Evolutionary conservation across 2,113 vertebrate genomes (phyloP).

Genomic region (Phyllostomus hastatus): DNA sequence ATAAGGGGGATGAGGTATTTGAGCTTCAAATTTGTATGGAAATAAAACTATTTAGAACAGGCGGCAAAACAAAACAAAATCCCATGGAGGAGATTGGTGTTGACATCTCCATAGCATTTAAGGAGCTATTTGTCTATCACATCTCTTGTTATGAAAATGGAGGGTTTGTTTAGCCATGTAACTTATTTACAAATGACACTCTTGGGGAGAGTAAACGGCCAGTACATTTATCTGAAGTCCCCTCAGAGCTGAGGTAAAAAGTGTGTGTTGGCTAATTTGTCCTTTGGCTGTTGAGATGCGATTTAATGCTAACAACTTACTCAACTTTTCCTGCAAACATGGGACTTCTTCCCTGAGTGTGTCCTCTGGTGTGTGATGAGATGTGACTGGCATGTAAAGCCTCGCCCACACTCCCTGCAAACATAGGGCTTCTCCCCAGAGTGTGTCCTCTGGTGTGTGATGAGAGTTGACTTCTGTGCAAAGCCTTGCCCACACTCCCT

Average conservation of each 20-base stretch:
- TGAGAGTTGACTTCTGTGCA: accelerated
- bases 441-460: background rate
- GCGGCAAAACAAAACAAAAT: background rate
- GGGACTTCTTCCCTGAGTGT: constrained; percentile 3
- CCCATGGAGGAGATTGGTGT: background rate
- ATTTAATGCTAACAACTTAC: background rate
- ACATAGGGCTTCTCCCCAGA: background rate
- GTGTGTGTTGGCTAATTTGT: background rate
- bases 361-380: background rate
- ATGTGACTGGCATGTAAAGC: no score
- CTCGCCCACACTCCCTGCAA: background rate
- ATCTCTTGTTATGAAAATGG: background rate
- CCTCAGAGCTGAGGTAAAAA: background rate
- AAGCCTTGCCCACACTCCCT: background rate
- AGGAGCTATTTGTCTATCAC: background rate
- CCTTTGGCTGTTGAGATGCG: background rate
- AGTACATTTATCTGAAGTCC: background rate
- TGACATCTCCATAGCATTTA: background rate
- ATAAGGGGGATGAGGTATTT: background rate
- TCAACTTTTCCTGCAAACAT: background rate
- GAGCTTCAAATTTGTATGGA: background rate
- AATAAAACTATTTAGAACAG: constrained; percentile 26
- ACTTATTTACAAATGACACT: background rate
- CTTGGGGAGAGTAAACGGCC: background rate
- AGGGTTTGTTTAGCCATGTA: background rate